Percentiles rank a stretch among this genome's conserved stretches.
phyloP scores from a whole-genome alignment of 2,797 vertebrate species.

The Darevskia mixta region DNA sequence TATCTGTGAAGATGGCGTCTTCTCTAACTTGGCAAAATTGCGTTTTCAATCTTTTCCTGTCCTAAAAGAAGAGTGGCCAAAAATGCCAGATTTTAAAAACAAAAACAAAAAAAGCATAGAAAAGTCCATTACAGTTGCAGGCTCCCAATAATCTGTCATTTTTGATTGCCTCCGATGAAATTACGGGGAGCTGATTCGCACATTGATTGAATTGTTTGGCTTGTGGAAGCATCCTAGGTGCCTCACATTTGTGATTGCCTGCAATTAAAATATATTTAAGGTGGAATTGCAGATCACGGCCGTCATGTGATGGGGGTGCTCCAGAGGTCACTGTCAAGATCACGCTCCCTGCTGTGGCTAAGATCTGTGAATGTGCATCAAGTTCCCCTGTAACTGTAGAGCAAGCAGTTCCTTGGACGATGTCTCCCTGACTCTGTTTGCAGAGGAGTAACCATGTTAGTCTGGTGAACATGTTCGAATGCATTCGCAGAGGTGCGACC shows the following conservation, averaged over 20 bases:
- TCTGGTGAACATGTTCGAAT: no score
- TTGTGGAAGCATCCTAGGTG: neutral
- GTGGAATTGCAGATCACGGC: neutral
- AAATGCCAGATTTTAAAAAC: constrained; percentile 45
- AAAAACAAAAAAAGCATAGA: constrained; percentile 37
- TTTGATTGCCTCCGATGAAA: constrained; percentile 13
- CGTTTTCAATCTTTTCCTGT: neutral
- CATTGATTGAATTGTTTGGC: constrained; percentile 1
- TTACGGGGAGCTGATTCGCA: neutral
- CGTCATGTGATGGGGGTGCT: neutral
- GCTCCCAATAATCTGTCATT: neutral
- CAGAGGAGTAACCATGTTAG: no score
- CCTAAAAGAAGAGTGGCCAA: constrained; percentile 16
- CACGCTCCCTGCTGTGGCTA: neutral
- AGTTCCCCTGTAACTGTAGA: neutral
- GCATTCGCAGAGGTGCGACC: no score
- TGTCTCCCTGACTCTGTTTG: no score
- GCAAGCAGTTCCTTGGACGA: no score
- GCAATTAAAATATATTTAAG: constrained; percentile 19
- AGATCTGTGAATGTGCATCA: neutral
- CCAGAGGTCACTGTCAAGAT: neutral
- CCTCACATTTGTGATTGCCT: neutral
- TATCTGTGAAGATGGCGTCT: constrained; percentile 10
- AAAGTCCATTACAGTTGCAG: constrained; percentile 29
- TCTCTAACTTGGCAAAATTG: constrained; percentile 1